These are phyloP conservation scores for Sinocyclocheilus maitianheensis DNA, from an alignment of 2,113 vertebrate genomes.

Conservation along the genomic window DNA sequence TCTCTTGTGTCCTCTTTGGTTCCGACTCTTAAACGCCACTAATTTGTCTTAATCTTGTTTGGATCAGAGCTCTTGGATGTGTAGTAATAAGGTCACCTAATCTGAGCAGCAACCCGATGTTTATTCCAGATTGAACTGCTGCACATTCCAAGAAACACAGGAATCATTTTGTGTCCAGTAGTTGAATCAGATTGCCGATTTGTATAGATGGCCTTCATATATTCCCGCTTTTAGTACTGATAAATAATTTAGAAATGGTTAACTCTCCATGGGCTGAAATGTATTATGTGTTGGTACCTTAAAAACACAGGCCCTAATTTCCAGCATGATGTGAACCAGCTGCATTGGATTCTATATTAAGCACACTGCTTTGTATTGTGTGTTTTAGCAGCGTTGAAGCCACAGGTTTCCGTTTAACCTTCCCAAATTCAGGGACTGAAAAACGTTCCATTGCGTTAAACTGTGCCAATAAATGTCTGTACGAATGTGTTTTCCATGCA, in stretches of 20 bases:
- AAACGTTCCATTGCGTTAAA: conserved; percentile 46
- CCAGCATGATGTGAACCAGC: neutral
- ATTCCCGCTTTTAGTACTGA: conserved; percentile 37
- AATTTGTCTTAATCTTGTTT: conserved; percentile 47
- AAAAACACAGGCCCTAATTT: neutral
- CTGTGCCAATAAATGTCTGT: conserved; percentile 66
- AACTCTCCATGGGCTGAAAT: too few species aligned
- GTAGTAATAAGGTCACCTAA: conserved; percentile 61
- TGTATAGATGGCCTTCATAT: conserved; percentile 52
- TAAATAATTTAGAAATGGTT: neutral
- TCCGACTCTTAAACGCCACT: conserved; percentile 48
- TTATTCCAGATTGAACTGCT: conserved; percentile 62
- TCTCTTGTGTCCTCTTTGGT: conserved; percentile 17
- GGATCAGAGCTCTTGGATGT: conserved; percentile 53
- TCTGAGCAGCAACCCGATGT: conserved; percentile 51
- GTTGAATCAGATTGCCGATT: neutral
- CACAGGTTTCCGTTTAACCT: neutral
- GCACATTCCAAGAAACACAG: conserved; percentile 55
- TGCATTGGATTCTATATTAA: neutral
- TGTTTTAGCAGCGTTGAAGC: neutral
- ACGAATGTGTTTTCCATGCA: conserved; percentile 37
- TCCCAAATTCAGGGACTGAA: conserved; percentile 14
- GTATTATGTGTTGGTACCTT: too few species aligned
- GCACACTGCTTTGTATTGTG: neutral
- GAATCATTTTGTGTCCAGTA: conserved; percentile 52